Evolutionary conservation across 2,113 vertebrate species (phyloP).

Genomic region (Enhydra lutris): DNA sequence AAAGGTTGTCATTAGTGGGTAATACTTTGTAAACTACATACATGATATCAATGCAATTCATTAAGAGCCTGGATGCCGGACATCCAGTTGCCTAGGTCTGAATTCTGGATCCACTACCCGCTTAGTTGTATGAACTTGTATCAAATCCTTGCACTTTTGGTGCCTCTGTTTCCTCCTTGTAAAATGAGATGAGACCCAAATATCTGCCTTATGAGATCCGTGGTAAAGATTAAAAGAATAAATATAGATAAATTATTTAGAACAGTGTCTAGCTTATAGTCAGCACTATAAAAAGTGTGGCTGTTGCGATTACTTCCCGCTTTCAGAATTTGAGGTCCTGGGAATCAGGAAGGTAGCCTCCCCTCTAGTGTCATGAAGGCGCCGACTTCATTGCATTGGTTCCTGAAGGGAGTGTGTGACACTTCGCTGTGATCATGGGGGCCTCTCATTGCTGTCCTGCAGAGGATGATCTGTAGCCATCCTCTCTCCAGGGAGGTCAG

Average conservation of each 20-base stretch:
- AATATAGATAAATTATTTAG: not conserved
- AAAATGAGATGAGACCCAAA: not conserved
- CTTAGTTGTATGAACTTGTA: not conserved
- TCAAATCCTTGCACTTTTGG: not conserved
- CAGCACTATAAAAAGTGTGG: not conserved
- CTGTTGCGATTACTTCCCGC: not conserved
- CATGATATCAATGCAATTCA: not conserved
- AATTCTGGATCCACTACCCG: not conserved
- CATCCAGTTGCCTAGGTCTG: not conserved
- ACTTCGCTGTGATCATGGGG: not conserved
- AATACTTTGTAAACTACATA: not conserved
- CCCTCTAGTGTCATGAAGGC: not conserved
- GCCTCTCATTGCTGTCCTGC: not conserved
- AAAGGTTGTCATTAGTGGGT: not conserved
- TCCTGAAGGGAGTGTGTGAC: not conserved
- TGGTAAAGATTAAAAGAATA: not conserved
- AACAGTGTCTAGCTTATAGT: not conserved
- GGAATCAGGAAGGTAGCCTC: not conserved
- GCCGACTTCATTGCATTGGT: not conserved
- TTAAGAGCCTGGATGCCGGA: not conserved
- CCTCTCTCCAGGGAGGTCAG: not conserved
- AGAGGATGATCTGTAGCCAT: fast-evolving
- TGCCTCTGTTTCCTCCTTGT: not conserved
- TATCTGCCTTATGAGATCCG: not conserved
- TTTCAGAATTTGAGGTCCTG: not conserved